Conservation (phyloP, 2,888 invertebrate genomes). For the Lordiphosa andalusiaca region DNA sequence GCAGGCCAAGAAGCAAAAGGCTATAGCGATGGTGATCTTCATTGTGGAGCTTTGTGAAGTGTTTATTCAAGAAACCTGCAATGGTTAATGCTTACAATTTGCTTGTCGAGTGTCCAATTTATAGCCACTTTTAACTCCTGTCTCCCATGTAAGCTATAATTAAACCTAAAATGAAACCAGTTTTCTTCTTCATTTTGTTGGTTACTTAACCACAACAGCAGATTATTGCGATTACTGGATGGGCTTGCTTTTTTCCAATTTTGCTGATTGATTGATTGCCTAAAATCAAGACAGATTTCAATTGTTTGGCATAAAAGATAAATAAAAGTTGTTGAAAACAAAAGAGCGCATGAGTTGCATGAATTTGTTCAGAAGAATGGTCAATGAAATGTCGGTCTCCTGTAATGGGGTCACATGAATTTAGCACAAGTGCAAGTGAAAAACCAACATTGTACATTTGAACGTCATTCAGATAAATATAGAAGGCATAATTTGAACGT, state of each 20-base stretch:
- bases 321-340: conserved; percentile 21
- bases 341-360: conserved; percentile 39
- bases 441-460: conserved; percentile 11
- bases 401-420: conserved; percentile 55
- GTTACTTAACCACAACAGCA: conserved; percentile 27
- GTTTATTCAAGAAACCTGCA: conserved; percentile 57
- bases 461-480: background rate
- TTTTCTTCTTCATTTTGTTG: conserved; percentile 37
- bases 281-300: conserved; percentile 45
- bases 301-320: conserved; percentile 43
- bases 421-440: conserved; percentile 63
- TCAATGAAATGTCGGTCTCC: conserved; percentile 21
- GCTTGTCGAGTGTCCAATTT: conserved; percentile 49
- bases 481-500: background rate
- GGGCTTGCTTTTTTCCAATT: conserved; percentile 12
- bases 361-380: conserved; percentile 25
- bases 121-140: conserved; percentile 26
- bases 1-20: conserved; percentile 56
- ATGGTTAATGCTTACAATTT: conserved; percentile 66
- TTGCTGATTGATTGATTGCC: conserved; percentile 55
- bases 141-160: conserved; percentile 25
- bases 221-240: background rate
- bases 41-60: conserved; percentile 45
- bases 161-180: conserved; percentile 27
- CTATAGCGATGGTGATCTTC: conserved; percentile 59